Percentiles rank a stretch among this genome's conserved stretches.
phyloP scores from a whole-genome alignment of 2,113 vertebrate species.

The Copsychus sechellarum region DNA sequence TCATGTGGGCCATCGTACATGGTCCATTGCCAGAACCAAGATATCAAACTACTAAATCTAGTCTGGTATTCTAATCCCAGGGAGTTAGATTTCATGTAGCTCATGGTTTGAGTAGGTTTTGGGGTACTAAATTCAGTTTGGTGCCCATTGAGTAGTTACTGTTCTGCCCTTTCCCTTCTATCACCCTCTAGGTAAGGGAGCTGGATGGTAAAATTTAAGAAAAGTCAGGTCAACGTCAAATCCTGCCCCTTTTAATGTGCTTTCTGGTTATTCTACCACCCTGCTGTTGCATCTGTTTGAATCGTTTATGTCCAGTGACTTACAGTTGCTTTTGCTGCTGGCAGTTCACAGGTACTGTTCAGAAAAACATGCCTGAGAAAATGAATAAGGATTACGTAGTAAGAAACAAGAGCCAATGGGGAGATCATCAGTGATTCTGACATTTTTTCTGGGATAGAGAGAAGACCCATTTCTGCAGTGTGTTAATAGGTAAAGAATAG shows the following conservation, averaged over 20 bases:
- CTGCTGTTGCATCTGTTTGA: fast-evolving
- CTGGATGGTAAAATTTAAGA: not conserved
- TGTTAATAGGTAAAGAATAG: not conserved
- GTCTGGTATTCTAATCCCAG: not conserved
- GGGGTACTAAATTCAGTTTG: not conserved
- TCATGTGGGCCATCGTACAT: not conserved
- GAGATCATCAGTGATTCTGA: not conserved
- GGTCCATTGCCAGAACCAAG: not conserved
- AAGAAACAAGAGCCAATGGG: not conserved
- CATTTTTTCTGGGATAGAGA: not conserved
- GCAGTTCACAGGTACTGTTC: not conserved
- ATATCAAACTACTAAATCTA: not conserved
- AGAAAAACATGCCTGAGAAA: not conserved
- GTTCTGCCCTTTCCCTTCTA: not conserved
- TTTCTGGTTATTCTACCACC: not conserved
- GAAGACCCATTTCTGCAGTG: not conserved
- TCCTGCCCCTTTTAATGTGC: not conserved
- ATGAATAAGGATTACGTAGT: not conserved
- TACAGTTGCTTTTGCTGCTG: not conserved
- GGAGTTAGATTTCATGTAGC: not conserved
- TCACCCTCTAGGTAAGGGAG: not conserved
- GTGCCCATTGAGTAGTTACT: not conserved
- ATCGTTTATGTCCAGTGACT: not conserved
- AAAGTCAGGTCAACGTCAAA: not conserved
- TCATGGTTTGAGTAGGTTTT: not conserved